Percentiles rank a stretch among this genome's conserved stretches.
These are phyloP conservation scores for Asobara japonica DNA, from an alignment of 1,140 invertebrate species.

Conservation along the genomic window DNA sequence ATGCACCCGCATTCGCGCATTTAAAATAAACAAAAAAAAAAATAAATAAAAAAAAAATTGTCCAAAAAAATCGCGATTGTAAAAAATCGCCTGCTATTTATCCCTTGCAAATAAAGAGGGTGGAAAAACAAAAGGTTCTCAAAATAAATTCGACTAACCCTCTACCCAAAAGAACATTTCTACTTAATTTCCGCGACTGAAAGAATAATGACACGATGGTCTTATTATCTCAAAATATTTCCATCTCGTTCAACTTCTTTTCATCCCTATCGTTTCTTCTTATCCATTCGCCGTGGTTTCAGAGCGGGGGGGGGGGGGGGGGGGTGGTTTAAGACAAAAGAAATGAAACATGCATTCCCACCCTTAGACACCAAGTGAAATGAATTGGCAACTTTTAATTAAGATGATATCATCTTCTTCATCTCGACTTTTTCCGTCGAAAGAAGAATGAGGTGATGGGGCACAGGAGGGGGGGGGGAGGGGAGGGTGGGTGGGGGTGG, in stretches of 20 bases:
- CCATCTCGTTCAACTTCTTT: not conserved
- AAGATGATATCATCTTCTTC: constrained; percentile 60
- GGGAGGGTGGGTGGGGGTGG: not conserved
- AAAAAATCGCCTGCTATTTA: too few relatives aligned
- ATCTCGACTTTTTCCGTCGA: not conserved
- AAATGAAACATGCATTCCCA: constrained; percentile 45
- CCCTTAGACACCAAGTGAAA: constrained; percentile 53
- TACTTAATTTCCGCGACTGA: not conserved
- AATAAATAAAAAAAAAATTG: not conserved
- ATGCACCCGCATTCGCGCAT: not conserved
- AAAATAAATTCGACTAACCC: not conserved
- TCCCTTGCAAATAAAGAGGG: too few relatives aligned
- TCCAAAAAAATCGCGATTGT: too few relatives aligned
- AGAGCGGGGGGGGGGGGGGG: too few relatives aligned
- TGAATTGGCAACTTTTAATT: constrained; percentile 69
- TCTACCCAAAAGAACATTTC: not conserved
- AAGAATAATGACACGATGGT: not conserved
- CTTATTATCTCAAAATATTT: constrained; percentile 13
- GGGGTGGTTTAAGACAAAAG: constrained; percentile 60
- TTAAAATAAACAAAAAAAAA: not conserved
- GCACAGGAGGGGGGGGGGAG: not conserved
- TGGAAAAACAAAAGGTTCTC: not conserved
- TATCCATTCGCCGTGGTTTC: constrained; percentile 41
- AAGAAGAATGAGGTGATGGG: constrained; percentile 13
- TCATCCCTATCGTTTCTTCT: not conserved